Conservation (phyloP, 2,888 invertebrate genomes). For the Carabus problematicus region DNA sequence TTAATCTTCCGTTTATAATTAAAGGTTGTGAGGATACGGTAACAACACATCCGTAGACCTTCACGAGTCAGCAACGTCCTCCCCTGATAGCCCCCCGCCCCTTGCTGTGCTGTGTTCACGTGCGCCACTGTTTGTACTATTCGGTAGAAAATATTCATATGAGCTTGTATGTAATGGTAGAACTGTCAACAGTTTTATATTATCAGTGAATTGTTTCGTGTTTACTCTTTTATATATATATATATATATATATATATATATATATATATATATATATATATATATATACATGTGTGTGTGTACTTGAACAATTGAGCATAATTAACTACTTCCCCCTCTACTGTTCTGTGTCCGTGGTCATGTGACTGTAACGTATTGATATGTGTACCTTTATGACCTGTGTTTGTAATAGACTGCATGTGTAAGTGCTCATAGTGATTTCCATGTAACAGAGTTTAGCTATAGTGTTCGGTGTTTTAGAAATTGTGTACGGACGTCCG, state of each 20-base stretch:
- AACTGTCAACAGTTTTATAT: background rate
- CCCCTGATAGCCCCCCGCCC: background rate
- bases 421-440: background rate
- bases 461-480: too few relatives aligned
- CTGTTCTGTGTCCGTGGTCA: slow-evolving; percentile 5
- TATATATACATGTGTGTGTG: background rate
- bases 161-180: background rate
- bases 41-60: slow-evolving; percentile 29
- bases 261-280: background rate
- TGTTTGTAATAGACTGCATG: background rate
- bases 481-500: too few relatives aligned
- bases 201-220: background rate
- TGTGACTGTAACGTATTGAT: slow-evolving; percentile 15
- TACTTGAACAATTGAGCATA: too few relatives aligned
- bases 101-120: background rate
- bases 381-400: background rate
- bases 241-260: background rate
- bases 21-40: slow-evolving; percentile 4
- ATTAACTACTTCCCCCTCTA: too few relatives aligned
- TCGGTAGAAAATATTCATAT: slow-evolving; percentile 4
- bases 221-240: background rate
- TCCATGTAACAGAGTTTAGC: background rate
- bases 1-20: slow-evolving; percentile 21
- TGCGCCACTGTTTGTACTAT: background rate
- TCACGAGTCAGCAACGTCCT: slow-evolving; percentile 8